A percentile compares a stretch with the other conserved stretches of the same genome.
Evolutionary conservation across 2,888 invertebrate genomes (phyloP).

Genomic region (Hoplodrina blanda): DNA sequence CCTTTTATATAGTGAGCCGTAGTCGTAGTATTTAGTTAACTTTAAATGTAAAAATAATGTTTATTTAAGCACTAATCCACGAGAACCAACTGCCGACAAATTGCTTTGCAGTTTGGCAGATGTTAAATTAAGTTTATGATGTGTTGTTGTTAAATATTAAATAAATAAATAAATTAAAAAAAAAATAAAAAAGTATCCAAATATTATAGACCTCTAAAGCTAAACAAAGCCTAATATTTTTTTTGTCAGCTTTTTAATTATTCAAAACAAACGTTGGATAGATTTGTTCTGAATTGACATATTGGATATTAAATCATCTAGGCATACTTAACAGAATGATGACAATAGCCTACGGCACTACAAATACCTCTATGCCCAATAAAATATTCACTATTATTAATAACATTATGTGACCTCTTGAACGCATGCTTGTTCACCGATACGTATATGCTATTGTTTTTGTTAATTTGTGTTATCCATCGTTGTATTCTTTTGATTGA

Average conservation of each 20-base stretch:
- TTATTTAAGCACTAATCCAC: too few relatives aligned
- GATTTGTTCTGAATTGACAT: background rate
- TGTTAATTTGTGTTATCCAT: constrained; percentile 4
- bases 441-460: constrained; percentile 9
- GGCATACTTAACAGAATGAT: constrained; percentile 1
- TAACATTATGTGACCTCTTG: constrained; percentile 11
- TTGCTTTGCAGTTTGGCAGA: too few relatives aligned
- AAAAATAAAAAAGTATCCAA: too few relatives aligned
- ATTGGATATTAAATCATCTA: background rate
- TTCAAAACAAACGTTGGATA: background rate
- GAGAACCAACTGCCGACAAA: too few relatives aligned
- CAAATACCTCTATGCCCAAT: constrained; percentile 19
- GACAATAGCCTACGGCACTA: constrained; percentile 7
- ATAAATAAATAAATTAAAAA: too few relatives aligned
- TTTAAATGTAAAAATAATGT: too few relatives aligned
- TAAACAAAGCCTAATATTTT: too few relatives aligned
- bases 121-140: too few relatives aligned
- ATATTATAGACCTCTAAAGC: too few relatives aligned
- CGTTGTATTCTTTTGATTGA: constrained; percentile 16
- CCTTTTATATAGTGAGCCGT: too few relatives aligned
- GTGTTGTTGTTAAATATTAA: too few relatives aligned
- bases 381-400: constrained; percentile 16
- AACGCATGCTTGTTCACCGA: background rate
- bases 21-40: too few relatives aligned
- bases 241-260: background rate